Conservation (phyloP, 2,797 vertebrate genomes). For the Carcharodon carcharias region DNA sequence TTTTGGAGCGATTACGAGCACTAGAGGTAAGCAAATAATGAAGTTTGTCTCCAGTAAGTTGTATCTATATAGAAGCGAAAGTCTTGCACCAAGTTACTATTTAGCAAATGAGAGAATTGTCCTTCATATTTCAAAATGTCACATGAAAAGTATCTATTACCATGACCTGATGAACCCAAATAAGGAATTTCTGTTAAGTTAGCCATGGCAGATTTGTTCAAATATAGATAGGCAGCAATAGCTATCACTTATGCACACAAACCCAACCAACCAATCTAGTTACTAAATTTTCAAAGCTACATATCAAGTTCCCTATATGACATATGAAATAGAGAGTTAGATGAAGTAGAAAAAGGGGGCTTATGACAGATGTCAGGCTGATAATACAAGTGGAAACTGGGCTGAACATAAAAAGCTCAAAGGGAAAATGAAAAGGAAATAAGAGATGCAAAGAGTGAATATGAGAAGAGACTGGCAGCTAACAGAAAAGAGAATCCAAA, state of each 20-base stretch:
- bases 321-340: too few species aligned
- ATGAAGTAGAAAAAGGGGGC: too few species aligned
- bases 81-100: not conserved
- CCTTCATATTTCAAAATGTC: not conserved
- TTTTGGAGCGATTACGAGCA: constrained; percentile 72
- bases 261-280: not conserved
- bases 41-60: not conserved
- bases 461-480: not conserved
- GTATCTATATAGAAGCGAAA: not conserved
- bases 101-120: not conserved
- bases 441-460: too few species aligned
- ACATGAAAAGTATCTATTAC: not conserved
- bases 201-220: not conserved
- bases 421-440: too few species aligned
- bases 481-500: not conserved
- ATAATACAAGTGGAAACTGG: too few species aligned
- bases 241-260: not conserved
- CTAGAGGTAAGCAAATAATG: constrained; percentile 69
- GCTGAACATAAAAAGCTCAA: too few species aligned
- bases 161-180: not conserved
- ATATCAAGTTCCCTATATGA: not conserved
- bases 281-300: not conserved
- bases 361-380: too few species aligned
- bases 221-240: not conserved
- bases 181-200: not conserved